A percentile compares a stretch with the other conserved stretches of the same genome.
Evolutionary conservation across 2,797 vertebrate genomes (phyloP).

Genomic region (Chromis chromis): DNA sequence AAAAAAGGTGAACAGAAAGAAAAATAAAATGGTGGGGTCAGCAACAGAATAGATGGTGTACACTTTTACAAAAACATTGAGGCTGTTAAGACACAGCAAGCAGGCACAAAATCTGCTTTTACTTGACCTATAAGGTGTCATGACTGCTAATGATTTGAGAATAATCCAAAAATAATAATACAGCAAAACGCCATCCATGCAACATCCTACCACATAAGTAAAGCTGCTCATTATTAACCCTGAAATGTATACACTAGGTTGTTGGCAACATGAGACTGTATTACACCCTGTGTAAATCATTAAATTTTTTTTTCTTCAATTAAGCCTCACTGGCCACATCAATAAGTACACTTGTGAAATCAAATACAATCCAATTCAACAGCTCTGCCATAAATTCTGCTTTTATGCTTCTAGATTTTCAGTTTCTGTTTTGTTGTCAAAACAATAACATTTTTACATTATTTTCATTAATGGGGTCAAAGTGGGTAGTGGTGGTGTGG

Average conservation of each 20-base stretch:
- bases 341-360: too few species aligned
- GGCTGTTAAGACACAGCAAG: slow-evolving; percentile 1
- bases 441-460: too few species aligned
- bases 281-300: neutral
- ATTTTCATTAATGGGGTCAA: too few species aligned
- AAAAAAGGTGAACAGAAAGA: slow-evolving; percentile 26
- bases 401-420: too few species aligned
- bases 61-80: slow-evolving; percentile 30
- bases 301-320: neutral
- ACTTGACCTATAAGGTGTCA: neutral
- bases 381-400: too few species aligned
- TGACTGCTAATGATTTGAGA: neutral
- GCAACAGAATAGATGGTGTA: slow-evolving; percentile 27
- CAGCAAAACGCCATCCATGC: neutral
- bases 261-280: neutral
- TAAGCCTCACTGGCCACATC: neutral
- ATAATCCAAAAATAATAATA: neutral
- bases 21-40: slow-evolving; percentile 16
- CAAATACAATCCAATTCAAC: too few species aligned
- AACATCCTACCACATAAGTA: neutral
- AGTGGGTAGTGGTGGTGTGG: too few species aligned
- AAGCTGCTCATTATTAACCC: neutral
- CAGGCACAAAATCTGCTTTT: slow-evolving; percentile 5
- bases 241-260: neutral
- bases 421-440: too few species aligned